phyloP scores from a whole-genome alignment of 1,140 invertebrate species.

The Zaprionus nigranus region DNA sequence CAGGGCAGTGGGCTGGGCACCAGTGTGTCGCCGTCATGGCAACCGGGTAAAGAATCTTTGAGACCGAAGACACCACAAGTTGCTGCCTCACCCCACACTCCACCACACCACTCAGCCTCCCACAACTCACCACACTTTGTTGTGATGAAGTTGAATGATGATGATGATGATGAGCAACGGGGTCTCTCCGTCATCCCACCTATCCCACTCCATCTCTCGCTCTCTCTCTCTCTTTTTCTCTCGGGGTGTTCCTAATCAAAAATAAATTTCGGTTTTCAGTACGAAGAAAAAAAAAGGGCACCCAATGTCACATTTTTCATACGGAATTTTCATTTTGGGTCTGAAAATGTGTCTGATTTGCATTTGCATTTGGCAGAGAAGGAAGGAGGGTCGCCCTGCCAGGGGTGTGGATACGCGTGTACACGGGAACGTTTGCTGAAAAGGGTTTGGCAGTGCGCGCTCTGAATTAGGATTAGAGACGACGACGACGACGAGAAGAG shows the following conservation, averaged over 20 bases:
- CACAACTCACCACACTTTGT: conserved; percentile 19
- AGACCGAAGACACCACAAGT: conserved; percentile 32
- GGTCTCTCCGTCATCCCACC: neutral
- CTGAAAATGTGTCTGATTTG: conserved; percentile 75
- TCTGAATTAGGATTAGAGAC: conserved; percentile 55
- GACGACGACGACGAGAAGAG: conserved; percentile 1
- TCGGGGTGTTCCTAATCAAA: conserved; percentile 65
- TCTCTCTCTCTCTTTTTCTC: neutral
- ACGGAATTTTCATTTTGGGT: conserved; percentile 67
- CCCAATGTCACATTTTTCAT: conserved; percentile 53
- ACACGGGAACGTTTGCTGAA: conserved; percentile 41
- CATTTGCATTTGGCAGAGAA: conserved; percentile 49
- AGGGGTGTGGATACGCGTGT: conserved; percentile 6
- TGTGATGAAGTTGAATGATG: conserved; percentile 54
- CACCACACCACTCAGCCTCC: neutral
- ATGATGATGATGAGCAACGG: conserved; percentile 33
- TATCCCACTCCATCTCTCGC: neutral
- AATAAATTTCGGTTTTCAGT: conserved; percentile 64
- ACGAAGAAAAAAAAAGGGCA: conserved; percentile 20
- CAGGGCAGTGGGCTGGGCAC: conserved; percentile 6
- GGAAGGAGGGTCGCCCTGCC: neutral
- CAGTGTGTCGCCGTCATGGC: conserved; percentile 55
- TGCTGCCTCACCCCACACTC: neutral
- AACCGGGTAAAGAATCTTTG: conserved; percentile 64
- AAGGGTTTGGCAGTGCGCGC: conserved; percentile 63